Evolutionary conservation across 2,797 vertebrate species (phyloP).

Genomic region (Pelobates cultripes): DNA sequence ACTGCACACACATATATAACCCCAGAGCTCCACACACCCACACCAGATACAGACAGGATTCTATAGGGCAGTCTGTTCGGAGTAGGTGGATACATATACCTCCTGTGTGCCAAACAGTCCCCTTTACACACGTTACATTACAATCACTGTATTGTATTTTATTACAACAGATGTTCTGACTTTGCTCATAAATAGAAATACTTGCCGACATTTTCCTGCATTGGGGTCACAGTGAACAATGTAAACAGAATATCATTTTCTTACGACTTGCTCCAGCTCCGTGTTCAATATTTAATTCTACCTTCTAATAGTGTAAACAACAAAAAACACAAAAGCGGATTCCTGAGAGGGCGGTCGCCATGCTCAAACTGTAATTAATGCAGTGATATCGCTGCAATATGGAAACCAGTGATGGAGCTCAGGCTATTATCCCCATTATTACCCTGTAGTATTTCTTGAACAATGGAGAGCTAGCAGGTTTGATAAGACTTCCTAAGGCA

Average conservation of each 20-base stretch:
- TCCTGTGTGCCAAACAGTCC: too few relatives aligned
- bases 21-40: too few relatives aligned
- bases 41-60: too few relatives aligned
- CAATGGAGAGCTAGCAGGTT: conserved; percentile 32
- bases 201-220: not conserved
- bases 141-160: too few relatives aligned
- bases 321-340: not conserved
- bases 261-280: too few relatives aligned
- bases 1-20: too few relatives aligned
- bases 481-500: conserved; percentile 21
- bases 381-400: not conserved
- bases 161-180: too few relatives aligned
- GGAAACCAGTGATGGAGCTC: conserved; percentile 4
- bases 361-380: not conserved
- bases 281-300: not conserved
- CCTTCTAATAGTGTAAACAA: not conserved
- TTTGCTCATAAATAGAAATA: too few relatives aligned
- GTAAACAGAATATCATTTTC: conserved; percentile 6
- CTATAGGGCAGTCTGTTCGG: too few relatives aligned
- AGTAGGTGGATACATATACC: too few relatives aligned
- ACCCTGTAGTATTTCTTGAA: conserved; percentile 10
- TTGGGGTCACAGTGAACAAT: not conserved
- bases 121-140: too few relatives aligned
- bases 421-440: conserved; percentile 1
- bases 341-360: not conserved